Evolutionary conservation across 2,113 vertebrate species (phyloP).

Genomic region (Noturus placidus): DNA sequence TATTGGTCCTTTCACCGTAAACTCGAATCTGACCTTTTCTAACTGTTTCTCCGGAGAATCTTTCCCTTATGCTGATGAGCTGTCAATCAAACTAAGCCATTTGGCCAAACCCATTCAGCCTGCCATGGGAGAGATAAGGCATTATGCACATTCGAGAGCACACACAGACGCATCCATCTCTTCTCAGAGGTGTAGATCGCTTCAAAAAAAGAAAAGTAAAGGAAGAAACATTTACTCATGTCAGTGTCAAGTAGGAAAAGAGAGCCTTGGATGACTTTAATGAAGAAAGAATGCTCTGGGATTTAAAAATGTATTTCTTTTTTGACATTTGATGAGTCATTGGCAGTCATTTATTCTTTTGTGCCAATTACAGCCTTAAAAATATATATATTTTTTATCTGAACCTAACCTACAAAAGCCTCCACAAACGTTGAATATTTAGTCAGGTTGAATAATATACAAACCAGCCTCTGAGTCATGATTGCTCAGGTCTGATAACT

Average conservation of each 20-base stretch:
- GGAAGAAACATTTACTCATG: conserved; percentile 31
- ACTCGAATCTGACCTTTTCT: conserved; percentile 60
- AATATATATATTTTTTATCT: not conserved
- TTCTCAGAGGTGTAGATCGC: conserved; percentile 49
- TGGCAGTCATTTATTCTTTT: not conserved
- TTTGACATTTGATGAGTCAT: not conserved
- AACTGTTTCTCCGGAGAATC: conserved; percentile 38
- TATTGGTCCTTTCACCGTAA: conserved; percentile 56
- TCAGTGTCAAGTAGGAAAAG: not conserved
- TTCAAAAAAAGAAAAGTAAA: conserved; percentile 22
- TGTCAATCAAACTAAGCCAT: conserved; percentile 50
- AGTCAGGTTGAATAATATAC: not conserved
- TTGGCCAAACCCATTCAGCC: conserved; percentile 38
- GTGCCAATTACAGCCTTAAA: not conserved
- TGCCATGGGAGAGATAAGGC: conserved; percentile 56
- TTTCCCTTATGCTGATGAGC: conserved; percentile 44
- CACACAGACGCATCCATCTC: conserved; percentile 48
- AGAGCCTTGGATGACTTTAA: not conserved
- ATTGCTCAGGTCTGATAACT: not conserved
- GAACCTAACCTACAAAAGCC: not conserved
- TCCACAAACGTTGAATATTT: not conserved
- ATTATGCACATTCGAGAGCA: conserved; percentile 48
- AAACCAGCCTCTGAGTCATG: not conserved
- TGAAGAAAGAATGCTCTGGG: not conserved
- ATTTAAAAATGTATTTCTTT: not conserved